Conservation (phyloP, 2,888 invertebrate genomes). For the Eretmocerus hayati region DNA sequence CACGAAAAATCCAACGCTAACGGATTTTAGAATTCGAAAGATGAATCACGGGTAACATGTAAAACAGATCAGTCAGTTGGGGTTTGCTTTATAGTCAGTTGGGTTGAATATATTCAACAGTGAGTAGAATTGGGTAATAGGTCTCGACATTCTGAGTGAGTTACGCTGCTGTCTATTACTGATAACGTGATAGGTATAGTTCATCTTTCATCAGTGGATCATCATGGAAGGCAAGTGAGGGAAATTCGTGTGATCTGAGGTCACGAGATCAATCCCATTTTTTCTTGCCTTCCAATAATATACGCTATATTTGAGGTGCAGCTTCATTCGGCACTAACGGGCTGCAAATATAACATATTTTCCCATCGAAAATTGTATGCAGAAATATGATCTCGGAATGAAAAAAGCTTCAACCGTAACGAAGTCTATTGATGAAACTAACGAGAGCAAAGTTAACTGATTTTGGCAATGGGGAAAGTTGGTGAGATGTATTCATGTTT, state of each 20-base stretch:
- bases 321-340: slow-evolving; percentile 81
- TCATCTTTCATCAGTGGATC: slow-evolving; percentile 44
- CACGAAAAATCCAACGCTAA: not conserved
- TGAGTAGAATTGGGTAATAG: not conserved
- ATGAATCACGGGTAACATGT: too few relatives aligned
- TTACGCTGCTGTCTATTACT: slow-evolving; percentile 46
- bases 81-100: too few relatives aligned
- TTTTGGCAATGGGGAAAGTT: too few relatives aligned
- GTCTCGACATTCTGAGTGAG: slow-evolving; percentile 47
- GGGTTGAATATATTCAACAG: too few relatives aligned
- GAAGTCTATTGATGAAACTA: too few relatives aligned
- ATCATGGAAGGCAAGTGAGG: slow-evolving; percentile 41
- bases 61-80: too few relatives aligned
- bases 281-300: slow-evolving; percentile 47
- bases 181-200: slow-evolving; percentile 46
- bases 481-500: too few relatives aligned
- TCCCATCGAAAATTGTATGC: too few relatives aligned
- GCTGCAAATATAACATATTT: slow-evolving; percentile 45
- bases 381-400: too few relatives aligned
- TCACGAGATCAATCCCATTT: slow-evolving; percentile 41
- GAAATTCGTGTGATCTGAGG: slow-evolving; percentile 40
- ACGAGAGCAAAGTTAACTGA: too few relatives aligned
- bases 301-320: slow-evolving; percentile 74
- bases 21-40: not conserved
- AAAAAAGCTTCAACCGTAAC: too few relatives aligned